These are phyloP conservation scores for Erythrolamprus reginae DNA, from an alignment of 2,113 vertebrate species.

Conservation along the genomic window DNA sequence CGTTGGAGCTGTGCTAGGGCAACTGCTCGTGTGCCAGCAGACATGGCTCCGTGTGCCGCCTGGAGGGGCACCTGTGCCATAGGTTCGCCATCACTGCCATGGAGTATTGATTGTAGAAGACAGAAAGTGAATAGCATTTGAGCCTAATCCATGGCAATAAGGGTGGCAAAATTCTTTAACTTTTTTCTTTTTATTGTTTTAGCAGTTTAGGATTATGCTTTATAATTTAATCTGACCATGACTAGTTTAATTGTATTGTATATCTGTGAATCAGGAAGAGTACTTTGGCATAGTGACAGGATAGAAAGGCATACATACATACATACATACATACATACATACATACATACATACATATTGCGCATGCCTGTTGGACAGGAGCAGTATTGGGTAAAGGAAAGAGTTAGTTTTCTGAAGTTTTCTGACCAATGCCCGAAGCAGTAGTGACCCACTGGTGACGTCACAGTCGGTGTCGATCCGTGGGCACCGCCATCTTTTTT, in stretches of 20 bases:
- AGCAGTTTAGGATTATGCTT: neutral
- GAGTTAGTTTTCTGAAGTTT: neutral
- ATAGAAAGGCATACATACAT: neutral
- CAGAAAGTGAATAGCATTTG: neutral
- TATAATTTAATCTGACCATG: neutral
- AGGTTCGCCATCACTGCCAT: too few relatives aligned
- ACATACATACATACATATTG: neutral
- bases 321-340: too few relatives aligned
- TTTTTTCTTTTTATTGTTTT: neutral
- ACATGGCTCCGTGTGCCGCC: too few relatives aligned
- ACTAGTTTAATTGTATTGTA: neutral
- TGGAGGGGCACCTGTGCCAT: too few relatives aligned
- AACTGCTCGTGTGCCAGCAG: too few relatives aligned
- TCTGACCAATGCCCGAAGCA: too few relatives aligned
- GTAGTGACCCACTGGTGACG: too few relatives aligned
- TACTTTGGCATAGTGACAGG: neutral
- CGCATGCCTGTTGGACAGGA: neutral
- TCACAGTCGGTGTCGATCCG: too few relatives aligned
- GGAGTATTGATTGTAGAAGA: neutral
- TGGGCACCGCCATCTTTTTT: too few relatives aligned
- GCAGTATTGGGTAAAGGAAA: neutral
- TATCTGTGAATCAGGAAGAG: neutral
- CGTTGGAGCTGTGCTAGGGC: too few relatives aligned
- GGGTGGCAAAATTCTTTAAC: neutral
- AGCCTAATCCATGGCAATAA: neutral